phyloP scores from a whole-genome alignment of 2,113 vertebrate species.

The Corvus hawaiiensis region DNA sequence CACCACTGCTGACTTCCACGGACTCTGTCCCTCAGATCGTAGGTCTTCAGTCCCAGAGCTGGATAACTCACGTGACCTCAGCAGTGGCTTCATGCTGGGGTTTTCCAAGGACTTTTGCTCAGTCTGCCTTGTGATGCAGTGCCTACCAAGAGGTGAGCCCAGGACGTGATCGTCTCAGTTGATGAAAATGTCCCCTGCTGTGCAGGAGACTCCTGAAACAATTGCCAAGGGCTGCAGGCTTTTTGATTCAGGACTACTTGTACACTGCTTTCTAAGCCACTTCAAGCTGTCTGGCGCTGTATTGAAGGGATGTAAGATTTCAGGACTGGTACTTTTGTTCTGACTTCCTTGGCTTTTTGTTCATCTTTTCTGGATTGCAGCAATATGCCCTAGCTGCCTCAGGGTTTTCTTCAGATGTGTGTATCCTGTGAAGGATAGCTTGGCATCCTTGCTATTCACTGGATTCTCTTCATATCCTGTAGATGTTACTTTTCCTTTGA shows the following conservation, averaged over 20 bases:
- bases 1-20: background rate
- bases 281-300: background rate
- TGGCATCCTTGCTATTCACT: background rate
- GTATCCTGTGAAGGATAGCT: background rate
- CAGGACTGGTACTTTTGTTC: background rate
- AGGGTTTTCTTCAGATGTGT: background rate
- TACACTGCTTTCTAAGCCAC: background rate
- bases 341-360: background rate
- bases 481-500: background rate
- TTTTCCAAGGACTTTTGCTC: background rate
- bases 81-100: background rate
- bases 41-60: background rate
- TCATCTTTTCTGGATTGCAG: background rate
- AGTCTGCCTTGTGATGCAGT: background rate
- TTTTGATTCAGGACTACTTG: background rate
- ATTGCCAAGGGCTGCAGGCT: background rate
- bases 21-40: background rate
- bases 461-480: background rate
- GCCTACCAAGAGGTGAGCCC: background rate
- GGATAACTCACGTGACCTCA: background rate
- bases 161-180: accelerated
- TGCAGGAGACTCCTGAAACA: background rate
- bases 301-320: background rate
- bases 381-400: background rate
- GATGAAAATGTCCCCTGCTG: background rate